Base-by-base conservation (phyloP, 2,888 invertebrate genomes). In the Leptopilina syphax region DNA sequence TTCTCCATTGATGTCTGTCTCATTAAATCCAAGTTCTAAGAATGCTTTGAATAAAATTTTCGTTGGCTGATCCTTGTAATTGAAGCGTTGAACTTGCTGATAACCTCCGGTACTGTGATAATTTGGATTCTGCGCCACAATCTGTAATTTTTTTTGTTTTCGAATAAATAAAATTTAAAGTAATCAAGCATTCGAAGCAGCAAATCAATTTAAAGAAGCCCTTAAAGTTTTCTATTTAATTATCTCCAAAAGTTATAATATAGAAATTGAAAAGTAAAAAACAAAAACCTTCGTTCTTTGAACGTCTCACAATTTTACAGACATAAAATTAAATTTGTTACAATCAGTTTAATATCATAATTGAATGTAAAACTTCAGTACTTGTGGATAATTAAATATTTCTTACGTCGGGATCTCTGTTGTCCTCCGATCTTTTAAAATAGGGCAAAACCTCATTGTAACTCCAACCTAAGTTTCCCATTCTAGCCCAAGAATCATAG, bases 381-480 rank as follows among this genome's bases (percentile, higher is more conserved):
- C 18, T 0, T 18, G 0, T 18, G 18, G 18, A 18, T 18, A 18
- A 18, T 18, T 18, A 18, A 18, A 18, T 18, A 18, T 18, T 18
- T 18, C 70, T 70, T n/a, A 70, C 70, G 8, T 34, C 27, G 0
- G 10, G 3, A 54, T 70, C 54, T 7, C 97, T 94, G 88, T 97
- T 96, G 90, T 97, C 97, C 91, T 97, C 97, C 0, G 97, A 97
- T 92, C 97, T 97, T 47, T 96, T 92, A 90, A 97, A 97, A 89
- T 97, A 97, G 3, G 96, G 96, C 70, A 97, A 92, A 2, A 97
- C 96, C 83, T 96, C 94, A 63, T 95, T 93, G 91, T 96, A 97
- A 9, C 95, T 95, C 98, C 98, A 98, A 12, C 98, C 98, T 0
- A 94, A 93, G 90, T 97, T 97, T 0, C 98, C 98, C 63, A 95